Conservation (phyloP, 2,797 vertebrate genomes). For the Schizothorax lantsangensis region DNA sequence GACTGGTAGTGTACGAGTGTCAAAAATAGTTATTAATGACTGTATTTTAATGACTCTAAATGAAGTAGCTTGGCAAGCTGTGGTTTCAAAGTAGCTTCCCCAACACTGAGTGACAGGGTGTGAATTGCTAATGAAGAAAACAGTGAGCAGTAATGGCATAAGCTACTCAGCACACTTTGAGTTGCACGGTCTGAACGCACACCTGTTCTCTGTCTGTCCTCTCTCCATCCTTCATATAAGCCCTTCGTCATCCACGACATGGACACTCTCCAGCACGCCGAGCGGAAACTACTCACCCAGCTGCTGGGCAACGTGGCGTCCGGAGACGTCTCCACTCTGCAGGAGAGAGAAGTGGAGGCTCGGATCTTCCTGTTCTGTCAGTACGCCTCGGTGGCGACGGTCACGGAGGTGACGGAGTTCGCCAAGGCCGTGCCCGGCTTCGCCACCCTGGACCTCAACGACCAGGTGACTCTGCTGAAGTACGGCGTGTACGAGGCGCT, state of each 20-base stretch:
- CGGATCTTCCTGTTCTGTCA: slow-evolving; percentile 94
- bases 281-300: slow-evolving; percentile 87
- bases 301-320: slow-evolving; percentile 73
- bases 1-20: neutral
- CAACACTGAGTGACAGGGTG: neutral
- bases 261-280: slow-evolving; percentile 92
- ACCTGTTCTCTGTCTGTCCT: slow-evolving; percentile 2
- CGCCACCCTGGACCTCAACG: slow-evolving; percentile 88
- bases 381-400: slow-evolving; percentile 91
- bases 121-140: neutral
- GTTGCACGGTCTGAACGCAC: neutral
- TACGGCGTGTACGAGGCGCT: slow-evolving; percentile 95
- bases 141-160: neutral
- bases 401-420: slow-evolving; percentile 94
- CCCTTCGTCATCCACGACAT: slow-evolving; percentile 95
- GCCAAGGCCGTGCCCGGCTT: slow-evolving; percentile 96
- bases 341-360: slow-evolving; percentile 89
- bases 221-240: slow-evolving; percentile 68
- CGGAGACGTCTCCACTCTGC: slow-evolving; percentile 68
- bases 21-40: neutral
- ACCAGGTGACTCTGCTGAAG: slow-evolving; percentile 93
- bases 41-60: neutral
- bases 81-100: neutral
- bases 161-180: neutral
- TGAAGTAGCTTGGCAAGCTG: neutral